phyloP scores from a whole-genome alignment of 2,113 vertebrate species.

The Pseudorectes ferrugineus region DNA sequence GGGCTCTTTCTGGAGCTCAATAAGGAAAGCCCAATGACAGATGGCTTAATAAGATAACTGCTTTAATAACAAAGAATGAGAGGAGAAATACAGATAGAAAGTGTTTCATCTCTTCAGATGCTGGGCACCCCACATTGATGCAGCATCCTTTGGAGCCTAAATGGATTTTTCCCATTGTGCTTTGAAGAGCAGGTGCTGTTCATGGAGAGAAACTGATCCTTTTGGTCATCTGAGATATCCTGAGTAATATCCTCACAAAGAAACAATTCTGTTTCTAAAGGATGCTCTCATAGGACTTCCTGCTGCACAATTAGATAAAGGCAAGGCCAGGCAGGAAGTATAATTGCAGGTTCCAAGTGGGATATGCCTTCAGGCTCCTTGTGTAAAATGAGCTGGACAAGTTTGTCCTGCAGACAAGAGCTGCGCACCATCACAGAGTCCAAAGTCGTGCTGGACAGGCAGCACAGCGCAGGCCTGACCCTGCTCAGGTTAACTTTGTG shows the following conservation, averaged over 20 bases:
- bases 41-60: background rate
- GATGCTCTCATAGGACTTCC: background rate
- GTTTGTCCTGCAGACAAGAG: background rate
- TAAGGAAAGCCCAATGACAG: background rate
- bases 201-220: background rate
- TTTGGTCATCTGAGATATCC: background rate
- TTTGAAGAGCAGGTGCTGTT: background rate
- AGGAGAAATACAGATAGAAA: background rate
- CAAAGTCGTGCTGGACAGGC: background rate
- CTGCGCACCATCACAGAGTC: background rate
- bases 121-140: background rate
- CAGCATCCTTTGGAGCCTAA: background rate
- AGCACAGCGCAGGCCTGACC: background rate
- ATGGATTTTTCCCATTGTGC: background rate
- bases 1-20: background rate
- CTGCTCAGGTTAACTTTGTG: background rate
- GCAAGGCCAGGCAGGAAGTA: background rate
- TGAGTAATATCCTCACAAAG: background rate
- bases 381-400: rapidly evolving
- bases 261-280: background rate
- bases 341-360: background rate
- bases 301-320: background rate
- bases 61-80: background rate
- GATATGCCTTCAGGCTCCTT: background rate
- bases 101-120: background rate